A percentile compares a stretch with the other conserved stretches of the same genome.
These are phyloP conservation scores for Xiphias gladius DNA, from an alignment of 2,113 vertebrate genomes.

Conservation along the genomic window DNA sequence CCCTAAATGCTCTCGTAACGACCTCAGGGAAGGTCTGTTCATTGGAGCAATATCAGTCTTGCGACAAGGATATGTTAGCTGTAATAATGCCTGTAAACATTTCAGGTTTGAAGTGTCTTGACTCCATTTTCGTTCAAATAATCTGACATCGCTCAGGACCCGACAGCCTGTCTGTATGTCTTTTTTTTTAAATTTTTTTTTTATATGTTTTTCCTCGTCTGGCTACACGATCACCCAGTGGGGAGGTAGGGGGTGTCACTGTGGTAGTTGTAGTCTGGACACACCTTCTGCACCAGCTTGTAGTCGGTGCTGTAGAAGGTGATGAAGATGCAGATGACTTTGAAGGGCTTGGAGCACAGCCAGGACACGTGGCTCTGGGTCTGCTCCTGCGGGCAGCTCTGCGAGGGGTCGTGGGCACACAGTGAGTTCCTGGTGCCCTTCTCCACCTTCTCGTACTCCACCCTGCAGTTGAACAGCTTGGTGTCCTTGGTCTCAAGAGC, in stretches of 20 bases:
- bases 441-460: slow-evolving; percentile 98
- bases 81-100: slow-evolving; percentile 59
- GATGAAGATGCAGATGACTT: slow-evolving; percentile 99
- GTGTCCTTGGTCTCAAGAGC: slow-evolving; percentile 97
- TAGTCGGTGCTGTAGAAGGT: slow-evolving; percentile 99
- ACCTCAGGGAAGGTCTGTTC: slow-evolving; percentile 59
- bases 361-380: slow-evolving; percentile 98
- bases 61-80: slow-evolving; percentile 61
- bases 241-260: slow-evolving; percentile 98
- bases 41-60: slow-evolving; percentile 55
- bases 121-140: slow-evolving; percentile 79
- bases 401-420: slow-evolving; percentile 97
- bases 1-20: slow-evolving; percentile 62
- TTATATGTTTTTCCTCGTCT: background rate
- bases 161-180: slow-evolving; percentile 45
- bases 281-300: slow-evolving; percentile 99
- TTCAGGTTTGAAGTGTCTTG: slow-evolving; percentile 52
- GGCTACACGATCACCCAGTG: slow-evolving; percentile 88
- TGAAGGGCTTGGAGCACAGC: slow-evolving; percentile 99
- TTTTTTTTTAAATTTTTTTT: background rate
- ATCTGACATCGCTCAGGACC: slow-evolving; percentile 84
- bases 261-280: slow-evolving; percentile 99
- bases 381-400: slow-evolving; percentile 98
- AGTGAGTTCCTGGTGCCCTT: slow-evolving; percentile 96
- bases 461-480: slow-evolving; percentile 98